phyloP scores from a whole-genome alignment of 2,888 invertebrate species.

The Callosobruchus maculatus region DNA sequence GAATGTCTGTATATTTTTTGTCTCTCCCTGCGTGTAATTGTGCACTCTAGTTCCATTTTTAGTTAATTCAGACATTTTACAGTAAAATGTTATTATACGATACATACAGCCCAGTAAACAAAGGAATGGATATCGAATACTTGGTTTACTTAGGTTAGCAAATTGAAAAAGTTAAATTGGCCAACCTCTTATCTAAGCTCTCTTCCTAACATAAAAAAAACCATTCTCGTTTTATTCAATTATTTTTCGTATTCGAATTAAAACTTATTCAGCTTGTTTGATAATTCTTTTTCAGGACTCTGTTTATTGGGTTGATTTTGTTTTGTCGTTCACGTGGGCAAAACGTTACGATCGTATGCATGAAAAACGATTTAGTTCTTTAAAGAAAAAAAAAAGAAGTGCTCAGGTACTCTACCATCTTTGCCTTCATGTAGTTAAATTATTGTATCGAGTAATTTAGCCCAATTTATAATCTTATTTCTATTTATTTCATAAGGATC shows the following conservation, averaged over 20 bases:
- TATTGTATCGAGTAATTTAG: slow-evolving; percentile 20
- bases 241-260: not conserved
- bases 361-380: not conserved
- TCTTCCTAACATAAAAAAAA: not conserved
- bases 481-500: not conserved
- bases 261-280: not conserved
- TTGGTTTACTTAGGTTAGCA: no score
- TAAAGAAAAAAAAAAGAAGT: slow-evolving; percentile 30
- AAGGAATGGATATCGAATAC: not conserved
- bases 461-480: slow-evolving; percentile 9
- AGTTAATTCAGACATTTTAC: not conserved
- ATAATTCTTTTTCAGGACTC: not conserved
- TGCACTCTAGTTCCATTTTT: not conserved
- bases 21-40: not conserved
- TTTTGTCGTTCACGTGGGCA: not conserved
- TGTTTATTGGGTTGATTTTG: not conserved
- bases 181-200: not conserved
- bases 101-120: not conserved
- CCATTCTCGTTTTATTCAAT: not conserved
- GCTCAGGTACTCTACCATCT: slow-evolving; percentile 49
- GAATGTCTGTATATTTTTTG: not conserved
- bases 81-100: not conserved
- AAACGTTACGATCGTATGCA: not conserved
- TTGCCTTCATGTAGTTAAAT: slow-evolving; percentile 40
- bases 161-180: no score